A percentile compares a stretch with the other conserved stretches of the same genome.
phyloP scores from a whole-genome alignment of 2,888 invertebrate genomes.

The Polymixis flavicincta region DNA sequence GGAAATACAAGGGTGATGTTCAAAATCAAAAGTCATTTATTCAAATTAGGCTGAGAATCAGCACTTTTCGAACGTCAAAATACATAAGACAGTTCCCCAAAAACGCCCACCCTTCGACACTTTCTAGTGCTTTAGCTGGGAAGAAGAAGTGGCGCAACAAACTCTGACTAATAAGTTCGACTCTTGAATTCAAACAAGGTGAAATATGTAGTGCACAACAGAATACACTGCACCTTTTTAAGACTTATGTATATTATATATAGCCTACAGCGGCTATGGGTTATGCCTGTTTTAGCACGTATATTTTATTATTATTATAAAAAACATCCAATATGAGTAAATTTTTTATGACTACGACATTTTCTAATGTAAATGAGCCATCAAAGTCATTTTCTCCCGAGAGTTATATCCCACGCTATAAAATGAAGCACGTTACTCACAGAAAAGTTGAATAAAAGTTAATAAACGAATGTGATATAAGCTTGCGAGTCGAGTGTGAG shows the following conservation, averaged over 20 bases:
- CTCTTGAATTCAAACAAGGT: neutral
- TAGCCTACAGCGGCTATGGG: neutral
- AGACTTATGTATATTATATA: neutral
- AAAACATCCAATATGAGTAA: slow-evolving; percentile 23
- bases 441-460: slow-evolving; percentile 60
- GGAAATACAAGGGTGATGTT: too few relatives aligned
- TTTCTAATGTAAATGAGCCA: slow-evolving; percentile 51
- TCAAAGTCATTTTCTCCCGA: slow-evolving; percentile 46
- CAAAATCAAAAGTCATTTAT: too few relatives aligned
- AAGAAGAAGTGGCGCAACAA: too few relatives aligned
- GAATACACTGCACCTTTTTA: neutral
- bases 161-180: too few relatives aligned
- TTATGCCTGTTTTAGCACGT: neutral
- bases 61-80: too few relatives aligned
- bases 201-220: neutral
- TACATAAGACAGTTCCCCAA: too few relatives aligned
- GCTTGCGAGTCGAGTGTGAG: slow-evolving; percentile 47
- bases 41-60: too few relatives aligned
- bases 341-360: slow-evolving; percentile 35
- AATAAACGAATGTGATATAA: slow-evolving; percentile 60
- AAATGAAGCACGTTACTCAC: slow-evolving; percentile 48
- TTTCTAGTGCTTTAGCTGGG: too few relatives aligned
- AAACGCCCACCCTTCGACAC: too few relatives aligned
- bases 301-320: neutral
- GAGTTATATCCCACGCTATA: slow-evolving; percentile 38